Percentiles rank a stretch among this genome's conserved stretches.
Conservation (phyloP, 2,888 invertebrate genomes). For the Sinelater perroti region DNA sequence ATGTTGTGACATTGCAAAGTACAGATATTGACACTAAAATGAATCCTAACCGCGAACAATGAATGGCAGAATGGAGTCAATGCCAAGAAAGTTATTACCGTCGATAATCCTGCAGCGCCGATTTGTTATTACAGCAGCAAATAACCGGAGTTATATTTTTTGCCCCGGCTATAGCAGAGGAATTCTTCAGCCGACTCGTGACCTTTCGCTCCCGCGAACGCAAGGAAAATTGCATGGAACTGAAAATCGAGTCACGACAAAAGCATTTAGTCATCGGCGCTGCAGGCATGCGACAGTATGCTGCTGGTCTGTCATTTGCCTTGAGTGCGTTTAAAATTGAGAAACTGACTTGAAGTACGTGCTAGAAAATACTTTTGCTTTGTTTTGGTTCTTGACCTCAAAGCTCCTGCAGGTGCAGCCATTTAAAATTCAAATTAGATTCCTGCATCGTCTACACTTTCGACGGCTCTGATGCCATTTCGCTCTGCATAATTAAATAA, state of each 20-base stretch:
- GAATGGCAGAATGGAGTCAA: slow-evolving; percentile 7
- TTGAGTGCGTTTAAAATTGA: not conserved
- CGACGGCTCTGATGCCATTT: too few species aligned
- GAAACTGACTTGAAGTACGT: not conserved
- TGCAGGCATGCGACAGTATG: not conserved
- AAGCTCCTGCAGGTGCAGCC: slow-evolving; percentile 1
- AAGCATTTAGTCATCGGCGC: not conserved
- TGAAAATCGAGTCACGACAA: not conserved
- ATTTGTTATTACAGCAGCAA: too few species aligned
- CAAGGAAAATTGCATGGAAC: not conserved
- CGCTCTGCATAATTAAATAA: too few species aligned
- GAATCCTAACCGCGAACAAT: not conserved
- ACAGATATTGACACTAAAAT: slow-evolving; percentile 11
- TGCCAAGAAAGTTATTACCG: slow-evolving; percentile 10
- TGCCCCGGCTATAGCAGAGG: too few species aligned
- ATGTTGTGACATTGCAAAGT: not conserved
- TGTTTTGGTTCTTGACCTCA: slow-evolving; percentile 12
- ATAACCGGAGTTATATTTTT: too few species aligned
- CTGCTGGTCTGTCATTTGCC: not conserved
- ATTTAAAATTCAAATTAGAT: not conserved
- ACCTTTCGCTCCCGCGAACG: not conserved
- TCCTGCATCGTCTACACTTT: too few species aligned
- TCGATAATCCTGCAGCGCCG: too few species aligned
- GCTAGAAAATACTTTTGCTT: slow-evolving; percentile 4
- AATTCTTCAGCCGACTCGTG: not conserved